Percentiles rank a stretch among this genome's conserved stretches.
These are phyloP conservation scores for Clarias magur DNA, from an alignment of 2,113 vertebrate genomes.

Conservation along the genomic window DNA sequence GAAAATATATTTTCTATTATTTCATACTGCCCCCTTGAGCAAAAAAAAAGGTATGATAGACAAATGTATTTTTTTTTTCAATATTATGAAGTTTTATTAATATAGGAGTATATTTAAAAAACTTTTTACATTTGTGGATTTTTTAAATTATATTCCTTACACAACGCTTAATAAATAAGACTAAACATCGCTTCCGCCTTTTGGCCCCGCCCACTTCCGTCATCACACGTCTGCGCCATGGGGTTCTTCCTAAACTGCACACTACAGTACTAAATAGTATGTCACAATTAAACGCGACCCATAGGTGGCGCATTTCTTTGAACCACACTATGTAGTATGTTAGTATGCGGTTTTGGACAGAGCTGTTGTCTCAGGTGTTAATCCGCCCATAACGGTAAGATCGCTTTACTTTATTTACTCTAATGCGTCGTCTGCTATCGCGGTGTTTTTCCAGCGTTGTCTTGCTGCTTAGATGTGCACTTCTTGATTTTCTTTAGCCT, in stretches of 20 bases:
- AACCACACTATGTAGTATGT: slow-evolving; percentile 19
- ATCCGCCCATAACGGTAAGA: slow-evolving; percentile 9
- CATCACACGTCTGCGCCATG: neutral
- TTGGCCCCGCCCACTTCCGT: slow-evolving; percentile 1
- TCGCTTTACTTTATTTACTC: neutral
- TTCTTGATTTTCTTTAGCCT: neutral
- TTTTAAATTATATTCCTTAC: neutral
- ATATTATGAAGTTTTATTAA: neutral
- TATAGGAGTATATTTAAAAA: neutral
- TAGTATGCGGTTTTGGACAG: slow-evolving; percentile 23
- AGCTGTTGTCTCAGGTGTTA: slow-evolving; percentile 8
- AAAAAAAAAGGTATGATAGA: neutral
- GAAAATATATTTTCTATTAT: neutral
- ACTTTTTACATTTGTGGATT: neutral
- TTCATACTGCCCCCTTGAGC: slow-evolving; percentile 38
- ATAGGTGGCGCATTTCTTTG: neutral
- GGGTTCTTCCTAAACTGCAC: neutral
- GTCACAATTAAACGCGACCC: neutral
- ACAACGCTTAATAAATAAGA: neutral
- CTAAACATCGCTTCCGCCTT: neutral
- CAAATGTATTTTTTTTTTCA: neutral
- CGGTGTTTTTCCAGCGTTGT: neutral
- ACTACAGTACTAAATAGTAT: slow-evolving; percentile 1
- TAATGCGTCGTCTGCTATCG: neutral
- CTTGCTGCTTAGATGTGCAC: neutral